A percentile compares a stretch with the other conserved stretches of the same genome.
phyloP scores from a whole-genome alignment of 2,888 invertebrate genomes.

The Agelastica alni region DNA sequence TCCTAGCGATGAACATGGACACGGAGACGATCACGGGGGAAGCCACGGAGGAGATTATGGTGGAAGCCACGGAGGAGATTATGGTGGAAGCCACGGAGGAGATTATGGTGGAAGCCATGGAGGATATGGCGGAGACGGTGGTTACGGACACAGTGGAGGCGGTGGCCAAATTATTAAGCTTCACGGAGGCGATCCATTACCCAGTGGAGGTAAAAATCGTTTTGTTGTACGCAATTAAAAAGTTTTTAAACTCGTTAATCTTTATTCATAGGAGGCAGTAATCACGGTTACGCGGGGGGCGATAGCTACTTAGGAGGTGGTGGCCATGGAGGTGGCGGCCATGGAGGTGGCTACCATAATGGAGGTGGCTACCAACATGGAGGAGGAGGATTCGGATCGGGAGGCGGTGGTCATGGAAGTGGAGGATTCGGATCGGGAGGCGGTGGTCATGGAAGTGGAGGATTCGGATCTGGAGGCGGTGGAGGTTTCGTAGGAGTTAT shows the following conservation, averaged over 20 bases:
- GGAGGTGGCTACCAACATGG: not conserved
- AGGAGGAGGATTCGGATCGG: not conserved
- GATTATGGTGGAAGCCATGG: not conserved
- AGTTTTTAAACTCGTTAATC: not conserved
- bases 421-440: not conserved
- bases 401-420: not conserved
- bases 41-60: not conserved
- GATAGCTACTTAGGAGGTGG: not conserved
- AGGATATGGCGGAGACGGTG: not conserved
- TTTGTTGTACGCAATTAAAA: not conserved
- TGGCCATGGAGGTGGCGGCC: not conserved
- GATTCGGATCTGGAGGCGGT: conserved; percentile 5
- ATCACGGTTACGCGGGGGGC: not conserved
- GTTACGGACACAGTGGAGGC: not conserved
- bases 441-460: not conserved
- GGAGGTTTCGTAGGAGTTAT: conserved; percentile 1
- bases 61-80: not conserved
- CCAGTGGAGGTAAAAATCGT: not conserved
- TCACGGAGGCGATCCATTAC: not conserved
- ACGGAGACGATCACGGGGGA: not conserved
- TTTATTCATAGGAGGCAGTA: not conserved
- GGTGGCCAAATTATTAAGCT: not conserved
- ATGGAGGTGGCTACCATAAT: not conserved
- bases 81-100: not conserved
- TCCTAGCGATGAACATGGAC: not conserved